Percentiles rank a stretch among this genome's conserved stretches.
Evolutionary conservation across 2,888 invertebrate genomes (phyloP).

Genomic region (Agrilus biguttatus): DNA sequence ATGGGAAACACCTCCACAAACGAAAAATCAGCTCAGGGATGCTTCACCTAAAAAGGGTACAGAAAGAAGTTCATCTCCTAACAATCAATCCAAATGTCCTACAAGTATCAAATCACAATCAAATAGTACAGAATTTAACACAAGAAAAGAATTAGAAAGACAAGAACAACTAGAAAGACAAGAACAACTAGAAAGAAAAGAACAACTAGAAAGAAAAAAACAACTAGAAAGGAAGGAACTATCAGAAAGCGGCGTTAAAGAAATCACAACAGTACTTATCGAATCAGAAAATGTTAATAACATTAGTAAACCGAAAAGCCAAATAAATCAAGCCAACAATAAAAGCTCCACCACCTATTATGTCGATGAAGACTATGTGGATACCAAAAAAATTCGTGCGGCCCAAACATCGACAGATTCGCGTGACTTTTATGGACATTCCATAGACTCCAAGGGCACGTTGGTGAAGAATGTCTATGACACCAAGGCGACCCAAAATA

Average conservation of each 20-base stretch:
- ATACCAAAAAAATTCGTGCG: constrained; percentile 17
- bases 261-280: no score
- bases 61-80: no score
- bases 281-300: no score
- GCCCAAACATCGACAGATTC: constrained; percentile 19
- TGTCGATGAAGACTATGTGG: constrained; percentile 20
- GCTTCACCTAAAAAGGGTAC: neutral
- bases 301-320: neutral
- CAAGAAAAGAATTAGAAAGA: constrained; percentile 1
- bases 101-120: no score
- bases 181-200: no score
- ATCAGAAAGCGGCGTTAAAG: no score
- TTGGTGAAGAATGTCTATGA: constrained; percentile 25
- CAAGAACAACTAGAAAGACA: neutral
- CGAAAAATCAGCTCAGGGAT: neutral
- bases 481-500: constrained; percentile 26
- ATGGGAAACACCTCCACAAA: constrained; percentile 18
- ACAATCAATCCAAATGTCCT: constrained; percentile 1
- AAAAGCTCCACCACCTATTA: constrained; percentile 6
- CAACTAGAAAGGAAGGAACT: constrained; percentile 3
- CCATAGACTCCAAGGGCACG: constrained; percentile 19
- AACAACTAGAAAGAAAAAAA: neutral
- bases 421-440: constrained; percentile 25
- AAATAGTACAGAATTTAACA: no score
- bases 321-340: no score